Evolutionary conservation across 2,797 vertebrate genomes (phyloP).

Genomic region (Poecilia gillii): DNA sequence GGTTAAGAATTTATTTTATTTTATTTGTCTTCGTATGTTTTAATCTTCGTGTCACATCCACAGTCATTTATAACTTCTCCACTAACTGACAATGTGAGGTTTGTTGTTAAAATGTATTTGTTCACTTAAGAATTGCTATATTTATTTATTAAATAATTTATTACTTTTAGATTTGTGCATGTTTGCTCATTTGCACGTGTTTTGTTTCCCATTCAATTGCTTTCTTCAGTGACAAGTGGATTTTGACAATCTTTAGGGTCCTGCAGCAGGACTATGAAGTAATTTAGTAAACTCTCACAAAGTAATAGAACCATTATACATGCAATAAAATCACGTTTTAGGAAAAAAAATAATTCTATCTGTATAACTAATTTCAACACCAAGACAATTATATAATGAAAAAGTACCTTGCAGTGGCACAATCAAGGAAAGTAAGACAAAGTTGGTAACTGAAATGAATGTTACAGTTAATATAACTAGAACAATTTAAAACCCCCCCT

Average conservation of each 20-base stretch:
- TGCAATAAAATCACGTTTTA: too few relatives aligned
- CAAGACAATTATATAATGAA: too few relatives aligned
- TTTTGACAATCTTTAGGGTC: not conserved
- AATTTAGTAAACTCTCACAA: not conserved
- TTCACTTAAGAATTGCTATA: not conserved
- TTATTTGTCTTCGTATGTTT: not conserved
- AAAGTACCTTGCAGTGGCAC: too few relatives aligned
- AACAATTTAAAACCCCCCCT: too few relatives aligned
- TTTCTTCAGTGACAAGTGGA: not conserved
- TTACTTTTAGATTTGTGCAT: not conserved
- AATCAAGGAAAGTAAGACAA: too few relatives aligned
- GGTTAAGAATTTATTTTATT: not conserved
- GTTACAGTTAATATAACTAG: too few relatives aligned
- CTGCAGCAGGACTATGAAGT: not conserved
- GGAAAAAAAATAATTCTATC: too few relatives aligned
- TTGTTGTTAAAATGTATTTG: not conserved
- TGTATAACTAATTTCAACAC: too few relatives aligned
- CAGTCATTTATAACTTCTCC: not conserved
- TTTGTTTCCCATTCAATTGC: not conserved
- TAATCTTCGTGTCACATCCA: not conserved
- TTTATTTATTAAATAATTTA: not conserved
- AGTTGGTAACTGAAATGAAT: too few relatives aligned
- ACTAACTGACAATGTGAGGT: not conserved
- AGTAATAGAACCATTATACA: not conserved
- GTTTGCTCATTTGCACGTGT: not conserved